These are phyloP conservation scores for Lepus timidus DNA, from an alignment of 2,113 vertebrate genomes.

Conservation along the genomic window DNA sequence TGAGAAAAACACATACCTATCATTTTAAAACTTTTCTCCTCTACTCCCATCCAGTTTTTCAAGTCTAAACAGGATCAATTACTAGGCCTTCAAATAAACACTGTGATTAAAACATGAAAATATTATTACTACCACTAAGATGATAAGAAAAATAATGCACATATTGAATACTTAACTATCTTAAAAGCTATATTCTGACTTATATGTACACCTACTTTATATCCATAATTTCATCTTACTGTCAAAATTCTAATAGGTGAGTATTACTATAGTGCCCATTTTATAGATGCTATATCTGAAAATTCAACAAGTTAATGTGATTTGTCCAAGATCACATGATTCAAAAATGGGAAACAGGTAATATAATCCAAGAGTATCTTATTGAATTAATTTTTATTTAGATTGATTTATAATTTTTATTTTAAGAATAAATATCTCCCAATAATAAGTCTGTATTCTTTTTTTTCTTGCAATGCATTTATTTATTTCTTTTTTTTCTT, in stretches of 20 bases:
- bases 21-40: constrained; percentile 21
- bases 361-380: background rate
- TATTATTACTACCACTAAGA: background rate
- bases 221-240: background rate
- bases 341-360: constrained; percentile 16
- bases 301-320: constrained; percentile 21
- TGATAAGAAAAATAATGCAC: background rate
- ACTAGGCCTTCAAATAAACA: background rate
- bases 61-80: constrained; percentile 6
- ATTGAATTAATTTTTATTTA: background rate
- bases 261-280: background rate
- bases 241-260: background rate
- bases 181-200: background rate
- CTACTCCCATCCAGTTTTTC: background rate
- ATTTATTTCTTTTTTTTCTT: too few species aligned
- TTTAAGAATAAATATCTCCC: background rate
- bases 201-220: background rate
- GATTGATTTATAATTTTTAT: background rate
- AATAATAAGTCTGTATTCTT: background rate
- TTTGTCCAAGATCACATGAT: background rate
- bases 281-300: background rate
- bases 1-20: background rate
- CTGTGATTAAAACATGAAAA: background rate
- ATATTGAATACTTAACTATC: constrained; percentile 3
- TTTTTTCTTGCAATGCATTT: too few species aligned